Percentiles rank a stretch among this genome's conserved stretches.
Evolutionary conservation across 1,140 invertebrate species (phyloP).

Genomic region (Pogonomyrmex barbatus): DNA sequence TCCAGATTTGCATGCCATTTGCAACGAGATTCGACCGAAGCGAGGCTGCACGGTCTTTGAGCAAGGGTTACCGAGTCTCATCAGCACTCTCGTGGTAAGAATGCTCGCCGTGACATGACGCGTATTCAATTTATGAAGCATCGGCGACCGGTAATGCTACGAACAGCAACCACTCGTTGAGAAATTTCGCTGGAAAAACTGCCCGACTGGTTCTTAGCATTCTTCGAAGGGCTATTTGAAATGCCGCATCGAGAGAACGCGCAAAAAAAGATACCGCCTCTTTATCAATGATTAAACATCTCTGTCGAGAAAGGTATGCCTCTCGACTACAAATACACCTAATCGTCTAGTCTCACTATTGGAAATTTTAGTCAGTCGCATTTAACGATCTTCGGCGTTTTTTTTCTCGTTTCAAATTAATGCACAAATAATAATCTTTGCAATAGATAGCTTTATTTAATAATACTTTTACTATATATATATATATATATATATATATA

Average conservation of each 20-base stretch:
- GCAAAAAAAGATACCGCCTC: not conserved
- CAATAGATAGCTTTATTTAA: not conserved
- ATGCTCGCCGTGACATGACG: slow-evolving; percentile 72
- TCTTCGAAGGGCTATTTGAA: slow-evolving; percentile 22
- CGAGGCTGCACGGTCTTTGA: slow-evolving; percentile 58
- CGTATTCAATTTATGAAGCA: slow-evolving; percentile 68
- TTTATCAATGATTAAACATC: slow-evolving; percentile 48
- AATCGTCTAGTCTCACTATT: not conserved
- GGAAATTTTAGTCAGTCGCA: not conserved
- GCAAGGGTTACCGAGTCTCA: slow-evolving; percentile 69
- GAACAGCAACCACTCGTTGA: slow-evolving; percentile 72
- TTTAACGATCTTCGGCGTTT: not conserved
- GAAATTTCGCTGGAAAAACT: slow-evolving; percentile 76
- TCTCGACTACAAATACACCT: not conserved
- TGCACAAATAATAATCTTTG: not conserved
- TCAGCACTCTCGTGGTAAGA: slow-evolving; percentile 63
- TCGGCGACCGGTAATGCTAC: slow-evolving; percentile 56
- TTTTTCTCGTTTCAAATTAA: not conserved
- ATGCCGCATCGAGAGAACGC: not conserved
- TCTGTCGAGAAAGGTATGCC: not conserved
- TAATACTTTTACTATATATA: not conserved
- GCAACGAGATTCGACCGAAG: slow-evolving; percentile 10
- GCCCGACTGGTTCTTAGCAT: slow-evolving; percentile 65
- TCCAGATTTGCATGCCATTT: slow-evolving; percentile 48
- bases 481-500: not conserved